Evolutionary conservation across 37 sponge, comb jelly and placozoan species (phyloP).

Genomic region (Ianthella basta): DNA sequence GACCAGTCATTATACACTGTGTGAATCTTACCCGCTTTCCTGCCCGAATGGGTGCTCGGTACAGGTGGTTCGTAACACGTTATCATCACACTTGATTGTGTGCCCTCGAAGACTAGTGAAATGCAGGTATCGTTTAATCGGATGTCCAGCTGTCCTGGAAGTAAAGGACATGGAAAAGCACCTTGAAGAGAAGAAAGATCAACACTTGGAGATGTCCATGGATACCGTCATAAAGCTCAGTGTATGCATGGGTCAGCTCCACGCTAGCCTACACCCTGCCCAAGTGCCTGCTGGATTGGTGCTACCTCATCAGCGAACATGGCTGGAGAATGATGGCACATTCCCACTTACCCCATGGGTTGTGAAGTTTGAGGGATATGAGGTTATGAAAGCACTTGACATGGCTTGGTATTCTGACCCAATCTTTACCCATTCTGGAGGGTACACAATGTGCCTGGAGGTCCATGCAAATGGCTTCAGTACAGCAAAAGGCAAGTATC

Average conservation of each 20-base stretch:
- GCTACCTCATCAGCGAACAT: too few relatives aligned
- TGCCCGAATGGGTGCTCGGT: too few relatives aligned
- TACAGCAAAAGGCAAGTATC: not conserved
- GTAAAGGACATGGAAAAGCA: not conserved
- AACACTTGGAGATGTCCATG: conserved; percentile 2
- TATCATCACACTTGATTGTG: not conserved
- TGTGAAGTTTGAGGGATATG: too few relatives aligned
- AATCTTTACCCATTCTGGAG: conserved; percentile 15
- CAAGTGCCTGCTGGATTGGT: too few relatives aligned
- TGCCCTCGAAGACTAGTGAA: not conserved
- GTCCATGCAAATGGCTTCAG: not conserved
- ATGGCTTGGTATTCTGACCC: not conserved
- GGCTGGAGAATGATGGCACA: too few relatives aligned
- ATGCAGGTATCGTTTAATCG: not conserved
- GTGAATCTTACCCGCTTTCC: too few relatives aligned
- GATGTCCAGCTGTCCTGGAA: not conserved
- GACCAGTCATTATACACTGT: too few relatives aligned
- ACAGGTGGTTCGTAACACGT: too few relatives aligned
- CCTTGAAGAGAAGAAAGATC: not conserved
- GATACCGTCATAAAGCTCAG: not conserved
- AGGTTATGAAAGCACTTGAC: too few relatives aligned
- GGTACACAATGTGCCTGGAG: not conserved
- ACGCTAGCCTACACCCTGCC: not conserved
- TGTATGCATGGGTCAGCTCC: not conserved
- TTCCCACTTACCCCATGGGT: too few relatives aligned